Conservation (phyloP, 2,113 vertebrate species). For the Nesogale talazaci region DNA sequence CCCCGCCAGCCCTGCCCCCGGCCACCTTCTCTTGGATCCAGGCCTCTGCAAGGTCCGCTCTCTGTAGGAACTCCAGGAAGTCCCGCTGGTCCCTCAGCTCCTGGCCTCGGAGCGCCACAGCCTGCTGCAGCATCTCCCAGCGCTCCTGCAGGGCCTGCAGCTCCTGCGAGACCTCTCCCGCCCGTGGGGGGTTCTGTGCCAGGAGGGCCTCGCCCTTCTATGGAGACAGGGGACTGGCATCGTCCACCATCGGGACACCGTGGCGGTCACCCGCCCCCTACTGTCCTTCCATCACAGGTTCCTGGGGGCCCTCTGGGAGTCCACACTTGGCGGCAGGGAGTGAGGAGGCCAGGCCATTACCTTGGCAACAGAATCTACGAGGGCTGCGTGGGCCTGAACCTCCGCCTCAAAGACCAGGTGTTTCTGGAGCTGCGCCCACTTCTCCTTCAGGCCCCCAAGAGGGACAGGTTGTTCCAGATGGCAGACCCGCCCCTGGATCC, state of each 20-base stretch:
- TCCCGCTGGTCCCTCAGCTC: conserved; percentile 89
- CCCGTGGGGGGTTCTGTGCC: conserved; percentile 82
- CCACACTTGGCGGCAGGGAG: neutral
- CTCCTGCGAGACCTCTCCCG: conserved; percentile 84
- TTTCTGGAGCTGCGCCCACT: conserved; percentile 90
- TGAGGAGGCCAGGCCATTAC: conserved; percentile 73
- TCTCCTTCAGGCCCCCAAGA: conserved; percentile 87
- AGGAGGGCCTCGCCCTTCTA: conserved; percentile 89
- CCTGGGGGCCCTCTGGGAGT: neutral
- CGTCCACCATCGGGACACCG: too few species aligned
- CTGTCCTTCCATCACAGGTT: neutral
- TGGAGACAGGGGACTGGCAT: neutral
- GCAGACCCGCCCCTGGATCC: conserved; percentile 91
- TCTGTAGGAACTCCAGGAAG: conserved; percentile 93
- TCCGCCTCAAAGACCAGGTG: conserved; percentile 94
- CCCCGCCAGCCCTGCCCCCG: neutral
- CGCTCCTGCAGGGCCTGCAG: conserved; percentile 82
- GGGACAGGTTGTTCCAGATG: conserved; percentile 88
- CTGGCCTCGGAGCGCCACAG: conserved; percentile 86
- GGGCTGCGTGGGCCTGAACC: conserved; percentile 89
- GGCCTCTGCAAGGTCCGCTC: conserved; percentile 91
- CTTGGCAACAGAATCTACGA: conserved; percentile 87
- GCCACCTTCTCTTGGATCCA: conserved; percentile 94
- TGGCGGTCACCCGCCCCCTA: accelerated
- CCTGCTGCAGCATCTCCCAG: conserved; percentile 90